Percentiles rank a stretch among this genome's conserved stretches.
phyloP scores from a whole-genome alignment of 1,140 invertebrate species.

The Drosophila hydei region DNA sequence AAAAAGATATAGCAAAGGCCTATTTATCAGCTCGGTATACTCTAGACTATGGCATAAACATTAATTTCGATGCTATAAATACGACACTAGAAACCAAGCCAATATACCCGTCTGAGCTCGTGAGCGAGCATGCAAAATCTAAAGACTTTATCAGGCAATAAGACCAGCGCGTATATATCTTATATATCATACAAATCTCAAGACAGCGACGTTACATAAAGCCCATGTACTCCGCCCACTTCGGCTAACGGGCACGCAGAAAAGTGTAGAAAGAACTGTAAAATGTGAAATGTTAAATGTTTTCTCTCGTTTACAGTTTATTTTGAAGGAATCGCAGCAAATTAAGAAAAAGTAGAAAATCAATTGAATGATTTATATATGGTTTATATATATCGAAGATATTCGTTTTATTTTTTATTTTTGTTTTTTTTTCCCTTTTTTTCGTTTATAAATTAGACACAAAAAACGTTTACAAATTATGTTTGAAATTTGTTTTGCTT shows the following conservation, averaged over 20 bases:
- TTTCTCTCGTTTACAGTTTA: neutral
- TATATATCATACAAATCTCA: too few species aligned
- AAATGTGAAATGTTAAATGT: neutral
- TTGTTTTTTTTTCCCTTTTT: conserved; percentile 39
- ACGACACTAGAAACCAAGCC: too few species aligned
- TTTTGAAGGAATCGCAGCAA: neutral
- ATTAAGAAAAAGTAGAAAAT: neutral
- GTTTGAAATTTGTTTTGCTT: conserved; percentile 31
- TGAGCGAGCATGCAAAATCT: too few species aligned
- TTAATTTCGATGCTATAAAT: too few species aligned
- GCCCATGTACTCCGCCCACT: too few species aligned
- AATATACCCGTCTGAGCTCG: too few species aligned
- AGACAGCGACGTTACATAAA: too few species aligned
- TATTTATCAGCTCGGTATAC: too few species aligned
- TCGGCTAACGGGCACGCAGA: neutral
- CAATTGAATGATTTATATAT: conserved; percentile 2
- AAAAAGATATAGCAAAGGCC: too few species aligned
- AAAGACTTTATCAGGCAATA: too few species aligned
- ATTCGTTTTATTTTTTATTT: conserved; percentile 31
- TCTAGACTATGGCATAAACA: too few species aligned
- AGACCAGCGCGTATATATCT: too few species aligned
- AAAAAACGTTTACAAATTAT: conserved; percentile 74
- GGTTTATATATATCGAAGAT: conserved; percentile 35
- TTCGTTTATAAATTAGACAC: conserved; percentile 72
- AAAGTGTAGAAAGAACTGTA: conserved; percentile 13